Conservation (phyloP, 2,888 invertebrate species). For the Tenthredo amoena region DNA sequence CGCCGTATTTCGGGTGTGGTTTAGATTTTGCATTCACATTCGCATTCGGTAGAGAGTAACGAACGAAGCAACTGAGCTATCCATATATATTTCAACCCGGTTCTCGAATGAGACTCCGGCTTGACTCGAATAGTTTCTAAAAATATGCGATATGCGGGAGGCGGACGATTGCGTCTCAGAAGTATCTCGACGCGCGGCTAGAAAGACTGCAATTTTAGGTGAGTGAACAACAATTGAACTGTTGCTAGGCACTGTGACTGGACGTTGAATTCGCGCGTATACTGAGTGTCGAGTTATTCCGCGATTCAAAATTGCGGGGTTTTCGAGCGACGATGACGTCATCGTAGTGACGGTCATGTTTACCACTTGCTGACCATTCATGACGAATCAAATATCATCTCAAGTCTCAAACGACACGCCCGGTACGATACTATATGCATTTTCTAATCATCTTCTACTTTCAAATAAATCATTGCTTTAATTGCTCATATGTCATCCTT, state of each 20-base stretch:
- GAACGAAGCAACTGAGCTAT: not conserved
- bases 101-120: slow-evolving; percentile 8
- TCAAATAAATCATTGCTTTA: not conserved
- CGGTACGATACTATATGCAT: not conserved
- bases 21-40: slow-evolving; percentile 58
- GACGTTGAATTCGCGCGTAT: slow-evolving; percentile 51
- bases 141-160: slow-evolving; percentile 59
- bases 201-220: slow-evolving; percentile 56
- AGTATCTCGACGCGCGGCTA: slow-evolving; percentile 53
- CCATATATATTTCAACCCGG: slow-evolving; percentile 21
- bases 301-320: slow-evolving; percentile 38
- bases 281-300: slow-evolving; percentile 38
- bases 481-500: not conserved
- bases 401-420: slow-evolving; percentile 18
- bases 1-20: slow-evolving; percentile 69
- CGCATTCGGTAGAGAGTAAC: slow-evolving; percentile 50
- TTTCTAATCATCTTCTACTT: not conserved
- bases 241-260: slow-evolving; percentile 46
- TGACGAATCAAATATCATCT: not conserved
- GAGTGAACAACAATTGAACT: slow-evolving; percentile 56
- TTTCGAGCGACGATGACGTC: slow-evolving; percentile 62
- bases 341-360: slow-evolving; percentile 54
- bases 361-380: not conserved
- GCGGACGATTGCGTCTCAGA: slow-evolving; percentile 47
- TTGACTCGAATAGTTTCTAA: slow-evolving; percentile 46